Evolutionary conservation across 2,797 vertebrate species (phyloP).

Genomic region (Phrynocephalus vlangalii): DNA sequence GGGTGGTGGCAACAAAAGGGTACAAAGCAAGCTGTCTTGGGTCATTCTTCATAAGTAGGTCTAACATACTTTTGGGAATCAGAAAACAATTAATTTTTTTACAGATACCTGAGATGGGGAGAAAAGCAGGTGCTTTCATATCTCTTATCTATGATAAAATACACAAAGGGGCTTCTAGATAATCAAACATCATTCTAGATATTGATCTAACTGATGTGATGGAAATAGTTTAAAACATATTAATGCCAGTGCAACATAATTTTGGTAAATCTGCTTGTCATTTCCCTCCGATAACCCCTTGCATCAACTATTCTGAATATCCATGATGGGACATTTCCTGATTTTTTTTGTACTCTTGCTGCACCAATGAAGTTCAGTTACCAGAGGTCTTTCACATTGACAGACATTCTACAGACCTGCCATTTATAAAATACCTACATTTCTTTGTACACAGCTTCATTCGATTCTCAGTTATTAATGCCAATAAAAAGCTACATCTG

Average conservation of each 20-base stretch:
- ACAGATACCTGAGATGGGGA: background rate
- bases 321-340: constrained; percentile 69
- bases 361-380: constrained; percentile 64
- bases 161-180: background rate
- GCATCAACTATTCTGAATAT: constrained; percentile 65
- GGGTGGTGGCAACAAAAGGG: no score
- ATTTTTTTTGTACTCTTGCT: constrained; percentile 62
- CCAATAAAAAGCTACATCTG: constrained; percentile 56
- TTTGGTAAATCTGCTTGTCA: constrained; percentile 59
- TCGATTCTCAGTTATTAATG: constrained; percentile 67
- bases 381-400: constrained; percentile 76
- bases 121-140: constrained; percentile 11
- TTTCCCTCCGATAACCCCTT: constrained; percentile 61
- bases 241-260: constrained; percentile 33
- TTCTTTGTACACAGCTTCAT: constrained; percentile 64
- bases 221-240: constrained; percentile 34
- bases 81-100: constrained; percentile 37
- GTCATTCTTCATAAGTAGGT: background rate
- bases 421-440: constrained; percentile 68
- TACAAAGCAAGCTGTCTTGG: background rate
- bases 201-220: constrained; percentile 25
- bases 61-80: background rate
- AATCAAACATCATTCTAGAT: background rate
- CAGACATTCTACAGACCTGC: constrained; percentile 65
- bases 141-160: background rate